Conservation (phyloP, 2,888 invertebrate species). For the Sipha maydis region DNA sequence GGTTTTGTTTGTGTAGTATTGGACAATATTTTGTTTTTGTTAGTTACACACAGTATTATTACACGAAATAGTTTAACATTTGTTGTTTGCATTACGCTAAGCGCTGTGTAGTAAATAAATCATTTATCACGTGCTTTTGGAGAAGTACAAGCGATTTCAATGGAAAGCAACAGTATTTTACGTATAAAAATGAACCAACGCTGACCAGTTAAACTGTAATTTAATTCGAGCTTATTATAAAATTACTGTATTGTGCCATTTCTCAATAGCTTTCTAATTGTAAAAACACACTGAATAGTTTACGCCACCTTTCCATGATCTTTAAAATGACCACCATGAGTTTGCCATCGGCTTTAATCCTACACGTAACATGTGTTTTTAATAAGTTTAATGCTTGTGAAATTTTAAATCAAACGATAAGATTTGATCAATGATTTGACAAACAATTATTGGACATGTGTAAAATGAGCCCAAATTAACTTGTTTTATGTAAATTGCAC, state of each 20-base stretch:
- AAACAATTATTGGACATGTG: too few relatives aligned
- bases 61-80: neutral
- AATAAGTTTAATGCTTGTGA: neutral
- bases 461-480: too few relatives aligned
- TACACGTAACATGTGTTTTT: neutral
- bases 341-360: neutral
- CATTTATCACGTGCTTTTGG: constrained; percentile 10
- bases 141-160: constrained; percentile 30
- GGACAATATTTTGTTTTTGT: neutral
- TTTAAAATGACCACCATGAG: neutral
- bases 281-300: neutral
- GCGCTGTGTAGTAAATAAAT: constrained; percentile 43
- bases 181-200: neutral
- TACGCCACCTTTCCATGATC: neutral
- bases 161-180: constrained; percentile 37
- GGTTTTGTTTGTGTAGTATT: neutral
- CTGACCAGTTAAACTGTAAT: constrained; percentile 23
- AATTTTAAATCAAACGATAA: neutral
- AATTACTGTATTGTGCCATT: neutral
- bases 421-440: neutral
- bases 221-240: neutral
- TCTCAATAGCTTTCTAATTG: neutral
- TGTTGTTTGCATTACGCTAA: neutral
- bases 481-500: too few relatives aligned
- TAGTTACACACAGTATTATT: neutral